These are phyloP conservation scores for Masticophis lateralis DNA, from an alignment of 2,797 vertebrate species.

Conservation along the genomic window DNA sequence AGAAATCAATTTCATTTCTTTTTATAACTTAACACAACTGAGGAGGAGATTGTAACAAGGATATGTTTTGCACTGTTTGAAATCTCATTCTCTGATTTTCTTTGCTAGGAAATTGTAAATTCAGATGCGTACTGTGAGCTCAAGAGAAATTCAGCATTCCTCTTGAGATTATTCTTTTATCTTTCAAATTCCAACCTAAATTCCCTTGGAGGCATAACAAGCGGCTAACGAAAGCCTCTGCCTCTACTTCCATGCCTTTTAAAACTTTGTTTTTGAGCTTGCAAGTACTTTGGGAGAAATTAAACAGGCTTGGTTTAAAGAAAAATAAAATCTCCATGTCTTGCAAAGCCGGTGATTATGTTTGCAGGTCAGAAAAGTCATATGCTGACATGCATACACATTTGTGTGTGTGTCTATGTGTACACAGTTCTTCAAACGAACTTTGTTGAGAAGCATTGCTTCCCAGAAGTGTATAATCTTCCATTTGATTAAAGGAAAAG, in stretches of 20 bases:
- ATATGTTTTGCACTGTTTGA: neutral
- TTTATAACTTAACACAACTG: constrained; percentile 10
- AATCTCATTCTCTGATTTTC: constrained; percentile 4
- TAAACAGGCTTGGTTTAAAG: neutral
- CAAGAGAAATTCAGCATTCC: constrained; percentile 10
- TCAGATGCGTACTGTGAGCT: neutral
- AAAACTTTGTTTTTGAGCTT: neutral
- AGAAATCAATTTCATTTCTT: neutral
- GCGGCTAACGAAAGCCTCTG: neutral
- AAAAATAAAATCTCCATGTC: neutral
- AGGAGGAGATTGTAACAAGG: constrained; percentile 4
- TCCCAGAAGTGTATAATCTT: constrained; percentile 84
- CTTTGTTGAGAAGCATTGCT: constrained; percentile 69
- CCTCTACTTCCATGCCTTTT: neutral
- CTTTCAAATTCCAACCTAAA: neutral
- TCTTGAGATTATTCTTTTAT: constrained; percentile 36
- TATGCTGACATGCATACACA: neutral
- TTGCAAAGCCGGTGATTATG: neutral
- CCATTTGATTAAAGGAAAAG: neutral
- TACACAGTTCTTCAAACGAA: neutral
- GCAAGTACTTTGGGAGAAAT: neutral
- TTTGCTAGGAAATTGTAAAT: neutral
- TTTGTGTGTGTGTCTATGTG: neutral
- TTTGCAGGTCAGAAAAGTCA: neutral
- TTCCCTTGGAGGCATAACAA: neutral